Evolutionary conservation across 1,140 invertebrate genomes (phyloP).

Genomic region (Brachionus koreanus): DNA sequence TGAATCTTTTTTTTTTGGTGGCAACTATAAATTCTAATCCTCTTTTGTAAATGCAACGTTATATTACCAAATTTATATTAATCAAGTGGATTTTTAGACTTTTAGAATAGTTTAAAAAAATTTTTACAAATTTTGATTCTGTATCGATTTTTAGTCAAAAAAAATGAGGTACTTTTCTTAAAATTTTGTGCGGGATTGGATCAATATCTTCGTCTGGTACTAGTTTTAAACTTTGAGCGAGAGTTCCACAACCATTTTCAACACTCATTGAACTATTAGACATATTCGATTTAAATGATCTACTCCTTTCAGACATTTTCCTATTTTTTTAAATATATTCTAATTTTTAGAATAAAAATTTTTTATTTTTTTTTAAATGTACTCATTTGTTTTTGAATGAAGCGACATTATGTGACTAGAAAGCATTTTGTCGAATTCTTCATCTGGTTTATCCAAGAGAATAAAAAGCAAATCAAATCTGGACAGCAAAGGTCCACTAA

Average conservation of each 20-base stretch:
- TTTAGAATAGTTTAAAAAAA: too few relatives aligned
- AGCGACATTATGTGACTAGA: conserved; percentile 76
- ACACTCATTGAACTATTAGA: not conserved
- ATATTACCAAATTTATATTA: too few relatives aligned
- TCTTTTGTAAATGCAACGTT: too few relatives aligned
- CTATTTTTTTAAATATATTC: not conserved
- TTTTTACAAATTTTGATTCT: too few relatives aligned
- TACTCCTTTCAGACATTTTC: not conserved
- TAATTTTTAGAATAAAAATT: not conserved
- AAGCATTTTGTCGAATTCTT: conserved; percentile 70
- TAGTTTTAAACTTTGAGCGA: conserved; percentile 66
- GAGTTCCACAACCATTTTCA: conserved; percentile 49
- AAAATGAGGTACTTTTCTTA: conserved; percentile 59
- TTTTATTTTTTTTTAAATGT: not conserved
- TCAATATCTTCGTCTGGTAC: conserved; percentile 66
- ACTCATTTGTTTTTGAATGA: conserved; percentile 59
- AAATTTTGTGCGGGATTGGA: conserved; percentile 68
- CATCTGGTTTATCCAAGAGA: conserved; percentile 77
- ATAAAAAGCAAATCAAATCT: conserved; percentile 90
- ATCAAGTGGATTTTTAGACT: too few relatives aligned
- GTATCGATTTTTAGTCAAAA: not conserved
- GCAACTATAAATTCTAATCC: too few relatives aligned
- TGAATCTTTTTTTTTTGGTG: too few relatives aligned
- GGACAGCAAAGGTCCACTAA: conserved; percentile 77
- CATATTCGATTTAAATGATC: not conserved